Base-by-base conservation (phyloP, 2,113 vertebrate species). In the Paraplagusia blochii region DNA sequence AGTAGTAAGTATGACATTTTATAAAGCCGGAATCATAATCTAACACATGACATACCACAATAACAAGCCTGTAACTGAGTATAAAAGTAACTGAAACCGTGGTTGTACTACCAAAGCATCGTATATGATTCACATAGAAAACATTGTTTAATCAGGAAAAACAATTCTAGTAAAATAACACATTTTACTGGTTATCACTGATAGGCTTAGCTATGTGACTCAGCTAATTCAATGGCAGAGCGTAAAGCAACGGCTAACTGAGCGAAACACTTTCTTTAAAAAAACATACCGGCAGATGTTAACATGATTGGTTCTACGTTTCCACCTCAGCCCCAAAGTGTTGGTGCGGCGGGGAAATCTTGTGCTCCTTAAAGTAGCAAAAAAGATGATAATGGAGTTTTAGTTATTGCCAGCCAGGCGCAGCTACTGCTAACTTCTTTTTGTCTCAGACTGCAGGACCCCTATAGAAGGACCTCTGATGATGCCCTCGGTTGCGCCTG, bases 251-350 rank as follows among this genome's bases (percentile, higher is more conserved):
- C 9, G 3, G 50, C 56, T 72, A 76, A 11, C 39, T 73, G 64
- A 62, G 72, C 66, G 63, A 72, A 19, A 40, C 46, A 34, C n/a
- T 38, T 47, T 43, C 9, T 4, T 29, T 12, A 19, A 0, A 19
- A 0, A 8, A 68, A 68, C 88, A 84, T 74, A 92, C 91, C 91
- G 39, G 91, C 91, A 44, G 91, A 92, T 34, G 91, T 92, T 77
- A 92, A 90, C 91, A 92, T 92, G 53, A 13, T 81, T 69, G 76
- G 29, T 19, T 64, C 35, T 56, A 53, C 59, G 19, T 34, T 66
- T 46, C 56, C 61, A 50, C 68, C 63, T 68, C 45, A 46, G 40
- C 15, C 59, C 66, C 49, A 42, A 64, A 22, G 12, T 53, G n/a
- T 7, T n/a, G 55, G 29, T 53, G 51, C 11, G 5, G 60, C 14